Evolutionary conservation across 2,113 vertebrate species (phyloP).

Genomic region (Desmodus rotundus): DNA sequence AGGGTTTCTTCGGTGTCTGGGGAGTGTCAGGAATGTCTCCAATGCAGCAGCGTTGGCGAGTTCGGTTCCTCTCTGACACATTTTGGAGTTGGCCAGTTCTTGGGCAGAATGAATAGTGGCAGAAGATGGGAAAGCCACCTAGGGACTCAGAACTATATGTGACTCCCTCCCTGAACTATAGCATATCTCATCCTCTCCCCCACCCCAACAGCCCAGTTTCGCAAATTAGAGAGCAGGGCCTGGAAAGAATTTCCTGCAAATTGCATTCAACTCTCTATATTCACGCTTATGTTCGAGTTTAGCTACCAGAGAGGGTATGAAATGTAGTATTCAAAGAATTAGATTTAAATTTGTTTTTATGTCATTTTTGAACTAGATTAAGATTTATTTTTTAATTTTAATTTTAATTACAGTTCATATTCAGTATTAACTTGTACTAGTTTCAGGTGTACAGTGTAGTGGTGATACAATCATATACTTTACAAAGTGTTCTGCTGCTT

Average conservation of each 20-base stretch:
- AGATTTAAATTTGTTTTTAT: not conserved
- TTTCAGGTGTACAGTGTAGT: not conserved
- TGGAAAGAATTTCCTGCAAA: constrained; percentile 3
- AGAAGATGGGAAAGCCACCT: not conserved
- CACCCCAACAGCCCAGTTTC: not conserved
- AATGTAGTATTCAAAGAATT: not conserved
- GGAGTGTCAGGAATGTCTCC: constrained; percentile 38
- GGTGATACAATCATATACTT: not conserved
- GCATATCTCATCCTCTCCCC: not conserved
- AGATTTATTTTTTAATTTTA: not conserved
- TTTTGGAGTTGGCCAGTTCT: constrained; percentile 3
- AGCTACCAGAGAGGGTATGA: not conserved
- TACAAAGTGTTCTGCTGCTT: not conserved
- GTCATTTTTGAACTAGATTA: not conserved
- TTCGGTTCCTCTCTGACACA: constrained; percentile 12
- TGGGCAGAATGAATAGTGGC: not conserved
- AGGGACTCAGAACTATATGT: not conserved
- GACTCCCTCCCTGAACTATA: not conserved
- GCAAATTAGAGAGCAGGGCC: not conserved
- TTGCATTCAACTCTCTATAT: not conserved
- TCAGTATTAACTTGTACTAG: not conserved
- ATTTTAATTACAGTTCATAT: not conserved
- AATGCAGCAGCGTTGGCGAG: not conserved
- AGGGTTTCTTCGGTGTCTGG: not conserved
- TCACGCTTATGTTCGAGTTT: not conserved